phyloP scores from a whole-genome alignment of 1,140 invertebrate species.

The Drosophila burlai region DNA sequence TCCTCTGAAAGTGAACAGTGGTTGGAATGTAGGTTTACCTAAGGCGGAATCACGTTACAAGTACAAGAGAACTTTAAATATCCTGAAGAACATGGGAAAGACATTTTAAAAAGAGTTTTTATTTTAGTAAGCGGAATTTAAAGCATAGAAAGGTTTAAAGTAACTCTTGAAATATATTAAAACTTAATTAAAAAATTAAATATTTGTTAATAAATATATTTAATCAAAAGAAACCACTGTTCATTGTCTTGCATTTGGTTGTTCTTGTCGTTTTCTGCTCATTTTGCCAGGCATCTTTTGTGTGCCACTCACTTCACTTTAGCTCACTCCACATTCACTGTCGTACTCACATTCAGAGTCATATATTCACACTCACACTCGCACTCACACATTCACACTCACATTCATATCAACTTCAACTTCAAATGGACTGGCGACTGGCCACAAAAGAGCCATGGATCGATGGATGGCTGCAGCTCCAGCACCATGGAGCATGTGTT shows the following conservation, averaged over 20 bases:
- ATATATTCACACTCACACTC: constrained; percentile 1
- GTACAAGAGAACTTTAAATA: not conserved
- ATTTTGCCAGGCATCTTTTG: constrained; percentile 49
- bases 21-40: not conserved
- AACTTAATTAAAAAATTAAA: not conserved
- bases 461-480: constrained; percentile 37
- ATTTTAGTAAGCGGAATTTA: not conserved
- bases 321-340: constrained; percentile 15
- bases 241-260: constrained; percentile 4
- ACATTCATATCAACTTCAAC: constrained; percentile 21
- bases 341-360: constrained; percentile 16
- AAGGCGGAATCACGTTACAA: rapidly evolving
- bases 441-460: constrained; percentile 46
- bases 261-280: constrained; percentile 10
- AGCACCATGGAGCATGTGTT: constrained; percentile 63
- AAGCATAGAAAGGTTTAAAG: not conserved
- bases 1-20: constrained; percentile 3
- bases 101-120: not conserved
- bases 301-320: constrained; percentile 46
- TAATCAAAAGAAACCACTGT: constrained; percentile 5
- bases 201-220: not conserved
- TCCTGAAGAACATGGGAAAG: not conserved
- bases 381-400: constrained; percentile 5
- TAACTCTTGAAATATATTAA: not conserved
- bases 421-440: constrained; percentile 43